Conservation (phyloP, 64 coral and sea anemone species). For the Porites lutea region DNA sequence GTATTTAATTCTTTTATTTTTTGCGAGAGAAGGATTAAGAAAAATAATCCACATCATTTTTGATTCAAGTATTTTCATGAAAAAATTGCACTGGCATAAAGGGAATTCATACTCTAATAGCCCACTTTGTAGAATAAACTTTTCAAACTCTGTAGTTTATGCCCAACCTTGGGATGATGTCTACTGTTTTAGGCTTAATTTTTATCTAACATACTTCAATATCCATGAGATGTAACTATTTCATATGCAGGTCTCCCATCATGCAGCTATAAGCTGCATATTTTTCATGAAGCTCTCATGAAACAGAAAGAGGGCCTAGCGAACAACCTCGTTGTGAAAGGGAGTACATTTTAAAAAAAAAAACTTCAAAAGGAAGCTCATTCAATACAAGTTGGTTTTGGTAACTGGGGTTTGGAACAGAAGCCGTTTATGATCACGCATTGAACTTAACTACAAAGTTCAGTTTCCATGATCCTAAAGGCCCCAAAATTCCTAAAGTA, state of each 20-base stretch:
- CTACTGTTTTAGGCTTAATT: no score
- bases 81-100: no score
- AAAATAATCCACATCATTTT: no score
- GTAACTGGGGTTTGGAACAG: conserved; percentile 8
- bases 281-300: conserved; percentile 14
- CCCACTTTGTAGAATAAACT: no score
- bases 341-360: background rate
- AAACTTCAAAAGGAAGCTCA: background rate
- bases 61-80: no score
- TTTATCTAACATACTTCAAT: background rate
- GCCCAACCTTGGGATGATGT: no score
- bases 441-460: conserved; percentile 2
- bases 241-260: background rate
- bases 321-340: background rate
- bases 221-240: background rate
- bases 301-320: background rate
- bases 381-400: conserved; percentile 15
- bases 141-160: no score
- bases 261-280: background rate
- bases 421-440: background rate
- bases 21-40: no score
- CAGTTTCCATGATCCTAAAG: conserved; percentile 11
- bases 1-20: no score
- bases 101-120: no score
- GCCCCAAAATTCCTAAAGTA: background rate